A percentile compares a stretch with the other conserved stretches of the same genome.
Evolutionary conservation across 2,888 invertebrate genomes (phyloP).

Genomic region (Cantharis flavilabris): DNA sequence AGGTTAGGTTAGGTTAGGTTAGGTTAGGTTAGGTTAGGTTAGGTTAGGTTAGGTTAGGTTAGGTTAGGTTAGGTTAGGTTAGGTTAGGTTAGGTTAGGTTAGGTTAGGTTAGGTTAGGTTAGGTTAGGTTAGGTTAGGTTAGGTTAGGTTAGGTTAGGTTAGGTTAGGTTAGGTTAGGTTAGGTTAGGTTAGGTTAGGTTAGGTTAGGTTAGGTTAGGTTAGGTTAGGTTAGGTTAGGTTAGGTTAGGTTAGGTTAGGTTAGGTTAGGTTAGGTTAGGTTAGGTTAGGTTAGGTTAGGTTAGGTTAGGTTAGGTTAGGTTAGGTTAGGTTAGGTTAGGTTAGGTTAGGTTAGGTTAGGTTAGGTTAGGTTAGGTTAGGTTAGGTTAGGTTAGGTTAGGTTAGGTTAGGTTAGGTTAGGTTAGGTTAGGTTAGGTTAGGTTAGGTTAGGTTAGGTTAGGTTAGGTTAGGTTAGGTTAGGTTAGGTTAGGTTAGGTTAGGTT

Average conservation of each 20-base stretch:
- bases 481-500: background rate
- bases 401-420: slow-evolving; percentile 17
- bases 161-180: slow-evolving; percentile 15
- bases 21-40: no score
- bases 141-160: slow-evolving; percentile 14
- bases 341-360: slow-evolving; percentile 30
- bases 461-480: slow-evolving; percentile 19
- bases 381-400: slow-evolving; percentile 1
- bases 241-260: slow-evolving; percentile 32
- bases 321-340: slow-evolving; percentile 27
- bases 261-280: slow-evolving; percentile 33
- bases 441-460: slow-evolving; percentile 34
- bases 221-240: slow-evolving; percentile 32
- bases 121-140: background rate
- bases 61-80: no score
- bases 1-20: no score
- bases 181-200: slow-evolving; percentile 25
- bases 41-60: no score
- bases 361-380: slow-evolving; percentile 1
- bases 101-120: slow-evolving; percentile 18
- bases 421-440: slow-evolving; percentile 31
- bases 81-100: no score
- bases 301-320: slow-evolving; percentile 33
- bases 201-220: slow-evolving; percentile 29
- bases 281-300: slow-evolving; percentile 34